Evolutionary conservation across 2,113 vertebrate genomes (phyloP).

Genomic region (Chionomys nivalis): DNA sequence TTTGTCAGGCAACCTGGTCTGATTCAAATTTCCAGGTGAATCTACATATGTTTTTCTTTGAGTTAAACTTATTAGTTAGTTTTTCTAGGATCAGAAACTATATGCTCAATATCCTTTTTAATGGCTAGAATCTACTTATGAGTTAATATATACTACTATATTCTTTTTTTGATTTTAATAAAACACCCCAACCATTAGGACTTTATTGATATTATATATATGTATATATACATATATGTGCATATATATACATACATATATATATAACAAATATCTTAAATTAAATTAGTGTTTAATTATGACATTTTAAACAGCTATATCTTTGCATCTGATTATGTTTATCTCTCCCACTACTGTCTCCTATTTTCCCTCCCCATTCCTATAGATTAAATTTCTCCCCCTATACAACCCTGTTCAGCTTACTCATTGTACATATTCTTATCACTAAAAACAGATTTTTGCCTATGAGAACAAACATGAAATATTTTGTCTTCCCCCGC

Average conservation of each 20-base stretch:
- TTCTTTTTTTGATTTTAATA: not conserved
- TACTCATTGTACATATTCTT: not conserved
- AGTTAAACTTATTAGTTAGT: too few relatives aligned
- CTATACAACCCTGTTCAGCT: too few relatives aligned
- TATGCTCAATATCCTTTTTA: too few relatives aligned
- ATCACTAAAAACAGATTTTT: not conserved
- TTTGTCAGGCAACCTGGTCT: too few relatives aligned
- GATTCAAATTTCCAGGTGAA: too few relatives aligned
- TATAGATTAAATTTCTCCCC: not conserved
- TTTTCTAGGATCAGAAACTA: too few relatives aligned
- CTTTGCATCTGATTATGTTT: not conserved
- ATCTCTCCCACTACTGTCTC: not conserved
- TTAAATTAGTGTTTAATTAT: not conserved
- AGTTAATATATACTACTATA: too few relatives aligned
- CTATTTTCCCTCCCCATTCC: not conserved
- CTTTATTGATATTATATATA: not conserved
- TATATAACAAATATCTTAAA: not conserved
- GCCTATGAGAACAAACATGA: not conserved
- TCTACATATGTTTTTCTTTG: too few relatives aligned
- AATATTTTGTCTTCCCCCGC: not conserved
- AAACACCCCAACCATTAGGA: not conserved
- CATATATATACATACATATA: too few relatives aligned
- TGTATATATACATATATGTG: too few relatives aligned
- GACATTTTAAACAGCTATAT: not conserved
- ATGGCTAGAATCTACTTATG: too few relatives aligned